Evolutionary conservation across 1,140 invertebrate species (phyloP), one percentile per base, ranked within the genome.

Genomic region (Pentalonia nigronervosa): DNA sequence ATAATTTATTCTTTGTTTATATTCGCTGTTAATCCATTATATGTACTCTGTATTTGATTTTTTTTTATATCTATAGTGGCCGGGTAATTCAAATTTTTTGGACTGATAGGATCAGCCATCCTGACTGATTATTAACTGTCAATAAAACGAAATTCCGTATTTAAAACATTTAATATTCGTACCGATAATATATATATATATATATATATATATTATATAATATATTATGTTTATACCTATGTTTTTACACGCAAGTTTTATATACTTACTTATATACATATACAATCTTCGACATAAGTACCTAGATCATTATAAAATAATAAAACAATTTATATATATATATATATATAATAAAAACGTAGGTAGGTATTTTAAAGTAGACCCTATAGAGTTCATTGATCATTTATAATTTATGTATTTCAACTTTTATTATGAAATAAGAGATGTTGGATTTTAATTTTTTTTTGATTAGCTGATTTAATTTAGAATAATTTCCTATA

Each of bases 1-100:
- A 30, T 30, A 87, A 87, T 87, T 25, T 87, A 47, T 88, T 88
- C n/a, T 50, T 88, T 89, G n/a, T 89, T 53, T 53, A 53, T 47
- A 21, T 48, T 87, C 7, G 17, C 17, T 48, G 30, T 87, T 87
- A 50, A 87, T 87, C 86, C 30, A n/a, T 87, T 48, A 48, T 4
- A 14, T 47, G 23, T 11, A 41, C 21, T 20, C 21, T 84, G 14
- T 47, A 48, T 30, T 45, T 86, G 20, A 9, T 30, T 47, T 86
- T 86, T 47, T 84, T 45, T 83, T 83, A 23, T 25, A 25, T 14
- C 8, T 84, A 21, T 21, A 36, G 21, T 84, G 8, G 17, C 83
- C 41, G 34, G 11, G 8, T 23, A 83, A 83, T 83, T 36, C 34
- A 83, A 34, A 83, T 83, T 34, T 83, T 83, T 83, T 76, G 30